Percentiles rank a stretch among this genome's conserved stretches.
Evolutionary conservation across 2,113 vertebrate genomes (phyloP).

Genomic region (Onychostruthus taczanowskii): DNA sequence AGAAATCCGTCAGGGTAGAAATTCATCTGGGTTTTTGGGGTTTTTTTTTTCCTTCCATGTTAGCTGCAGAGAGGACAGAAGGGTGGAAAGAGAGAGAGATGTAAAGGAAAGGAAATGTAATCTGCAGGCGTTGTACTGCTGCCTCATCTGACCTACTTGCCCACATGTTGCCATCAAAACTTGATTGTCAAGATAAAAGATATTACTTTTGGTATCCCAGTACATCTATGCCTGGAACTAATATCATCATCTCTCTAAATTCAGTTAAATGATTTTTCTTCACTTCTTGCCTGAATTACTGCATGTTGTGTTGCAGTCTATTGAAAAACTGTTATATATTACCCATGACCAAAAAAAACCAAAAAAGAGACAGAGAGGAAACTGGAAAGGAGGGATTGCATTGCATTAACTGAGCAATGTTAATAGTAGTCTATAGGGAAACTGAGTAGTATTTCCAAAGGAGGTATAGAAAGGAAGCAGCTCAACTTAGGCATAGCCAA

Average conservation of each 20-base stretch:
- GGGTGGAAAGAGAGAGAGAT: neutral
- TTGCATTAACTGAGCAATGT: neutral
- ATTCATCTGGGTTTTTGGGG: neutral
- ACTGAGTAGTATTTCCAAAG: neutral
- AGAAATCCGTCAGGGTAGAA: neutral
- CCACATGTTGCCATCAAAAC: neutral
- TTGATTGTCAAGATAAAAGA: neutral
- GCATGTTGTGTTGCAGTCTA: neutral
- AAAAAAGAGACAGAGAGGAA: neutral
- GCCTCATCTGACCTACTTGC: neutral
- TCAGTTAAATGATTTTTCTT: slow-evolving; percentile 12
- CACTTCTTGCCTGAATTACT: neutral
- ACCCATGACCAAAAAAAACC: neutral
- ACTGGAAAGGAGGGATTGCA: neutral
- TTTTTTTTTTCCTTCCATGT: fast-evolving
- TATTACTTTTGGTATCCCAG: neutral
- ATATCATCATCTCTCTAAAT: neutral
- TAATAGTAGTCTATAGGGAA: neutral
- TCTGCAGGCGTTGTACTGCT: neutral
- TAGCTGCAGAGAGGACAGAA: neutral
- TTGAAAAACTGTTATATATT: neutral
- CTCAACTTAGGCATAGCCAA: neutral
- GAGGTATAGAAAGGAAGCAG: neutral
- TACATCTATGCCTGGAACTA: neutral
- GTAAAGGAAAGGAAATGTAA: neutral